Base-by-base conservation (phyloP, 2,888 invertebrate species). In the Drosophila ustulata region DNA sequence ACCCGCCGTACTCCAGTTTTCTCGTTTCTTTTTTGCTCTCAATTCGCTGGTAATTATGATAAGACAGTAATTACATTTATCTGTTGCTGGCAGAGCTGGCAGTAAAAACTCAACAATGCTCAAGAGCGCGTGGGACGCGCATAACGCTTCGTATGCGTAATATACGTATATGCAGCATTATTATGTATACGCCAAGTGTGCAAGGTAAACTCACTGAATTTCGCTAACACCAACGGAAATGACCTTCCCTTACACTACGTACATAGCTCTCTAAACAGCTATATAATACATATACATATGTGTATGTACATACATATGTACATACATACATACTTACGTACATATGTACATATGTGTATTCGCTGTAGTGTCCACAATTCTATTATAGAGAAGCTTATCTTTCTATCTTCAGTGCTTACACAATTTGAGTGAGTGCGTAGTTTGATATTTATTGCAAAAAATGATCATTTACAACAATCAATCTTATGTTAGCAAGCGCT, bases 61-160 rank as follows among this genome's bases (percentile, higher is more conserved):
- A 85, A 82, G 89, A 78, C 84, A 69, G 83, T 89, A 85, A 85
- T 85, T 85, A 88, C 89, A 77, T 86, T 85, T 85, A 85, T 89
- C 89, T 85, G 89, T 78, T 71, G 72, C 75, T 80, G 65, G 57
- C 88, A 89, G 73, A 50, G 30, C 61, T 53, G 61, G 43, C 9
- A 30, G 13, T 37, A 58, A 43, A 72, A 28, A n/a, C 69, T 51
- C 63, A 61, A 57, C 76, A 69, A 56, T 46, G 51, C 65, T 62
- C 32, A 59, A 63, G 56, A 46, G 61, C 45, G 79, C 51, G 79
- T 74, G 62, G 80, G 66, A 18, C 32, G 65, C 30, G 43, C 59
- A 47, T 59, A 64, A 55, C 70, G 57, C 46, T 69, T 68, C 85
- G 89, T 89, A 89, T 89, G 64, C 82, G 79, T 81, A 72, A 88